phyloP scores from a whole-genome alignment of 2,888 invertebrate species.

The Rhingia rostrata region DNA sequence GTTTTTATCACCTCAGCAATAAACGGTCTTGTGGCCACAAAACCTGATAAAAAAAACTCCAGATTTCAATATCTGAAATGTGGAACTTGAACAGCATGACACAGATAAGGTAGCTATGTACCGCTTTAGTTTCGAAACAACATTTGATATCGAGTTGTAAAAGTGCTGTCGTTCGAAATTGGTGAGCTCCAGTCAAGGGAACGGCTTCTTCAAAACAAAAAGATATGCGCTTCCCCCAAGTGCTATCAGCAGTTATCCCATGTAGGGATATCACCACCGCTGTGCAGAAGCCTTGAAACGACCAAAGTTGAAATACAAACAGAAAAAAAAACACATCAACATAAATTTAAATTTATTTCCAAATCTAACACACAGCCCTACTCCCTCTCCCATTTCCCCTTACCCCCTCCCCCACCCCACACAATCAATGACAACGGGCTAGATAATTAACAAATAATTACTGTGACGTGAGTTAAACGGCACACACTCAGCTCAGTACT shows the following conservation, averaged over 20 bases:
- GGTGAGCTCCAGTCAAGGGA: background rate
- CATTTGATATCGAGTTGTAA: constrained; percentile 20
- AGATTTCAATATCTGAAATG: constrained; percentile 27
- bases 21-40: constrained; percentile 25
- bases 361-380: constrained; percentile 14
- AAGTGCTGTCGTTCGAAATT: constrained; percentile 5
- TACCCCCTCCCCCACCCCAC: background rate
- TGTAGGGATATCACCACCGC: too few relatives aligned
- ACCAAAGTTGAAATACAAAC: background rate
- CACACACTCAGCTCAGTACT: constrained; percentile 7
- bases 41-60: constrained; percentile 2
- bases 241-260: background rate
- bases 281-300: constrained; percentile 2
- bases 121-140: constrained; percentile 24
- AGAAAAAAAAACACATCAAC: constrained; percentile 10
- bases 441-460: constrained; percentile 61
- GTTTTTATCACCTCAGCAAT: constrained; percentile 23
- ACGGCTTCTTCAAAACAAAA: constrained; percentile 6
- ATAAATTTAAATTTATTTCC: constrained; percentile 48
- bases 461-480: constrained; percentile 56
- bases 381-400: background rate
- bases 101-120: constrained; percentile 14
- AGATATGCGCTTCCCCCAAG: background rate
- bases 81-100: constrained; percentile 10
- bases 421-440: background rate